These are phyloP conservation scores for Steinernema carpocapsae DNA, from an alignment of 2,888 invertebrate genomes.

Conservation along the genomic window DNA sequence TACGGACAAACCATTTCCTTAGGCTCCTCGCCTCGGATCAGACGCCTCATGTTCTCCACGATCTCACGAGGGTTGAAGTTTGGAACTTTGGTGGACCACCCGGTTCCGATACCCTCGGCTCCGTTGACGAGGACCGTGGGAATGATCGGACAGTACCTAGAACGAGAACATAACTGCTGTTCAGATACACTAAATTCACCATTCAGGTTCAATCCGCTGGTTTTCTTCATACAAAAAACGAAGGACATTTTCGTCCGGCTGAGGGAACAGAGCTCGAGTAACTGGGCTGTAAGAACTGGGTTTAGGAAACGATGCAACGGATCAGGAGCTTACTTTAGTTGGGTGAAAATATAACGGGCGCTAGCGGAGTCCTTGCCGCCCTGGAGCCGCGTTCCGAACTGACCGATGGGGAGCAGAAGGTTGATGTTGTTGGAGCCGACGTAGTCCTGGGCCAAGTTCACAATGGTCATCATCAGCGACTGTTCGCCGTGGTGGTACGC, in stretches of 20 bases:
- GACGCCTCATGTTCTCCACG: constrained; percentile 77
- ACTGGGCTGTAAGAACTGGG: constrained; percentile 75
- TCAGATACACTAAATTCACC: constrained; percentile 74
- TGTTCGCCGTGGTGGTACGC: constrained; percentile 97
- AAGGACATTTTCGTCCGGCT: constrained; percentile 85
- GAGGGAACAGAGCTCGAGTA: constrained; percentile 84
- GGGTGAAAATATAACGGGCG: constrained; percentile 96
- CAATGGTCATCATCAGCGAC: constrained; percentile 91
- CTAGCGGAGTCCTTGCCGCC: constrained; percentile 98
- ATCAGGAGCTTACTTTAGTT: constrained; percentile 72
- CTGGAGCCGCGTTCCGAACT: constrained; percentile 85
- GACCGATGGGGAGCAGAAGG: constrained; percentile 89
- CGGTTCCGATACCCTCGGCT: constrained; percentile 80
- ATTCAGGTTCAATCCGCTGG: constrained; percentile 88
- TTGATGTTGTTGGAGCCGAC: constrained; percentile 98
- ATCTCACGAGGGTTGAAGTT: constrained; percentile 93
- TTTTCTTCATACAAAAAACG: constrained; percentile 90
- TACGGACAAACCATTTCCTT: constrained; percentile 60
- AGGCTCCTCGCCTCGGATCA: constrained; percentile 84
- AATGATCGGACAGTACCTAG: constrained; percentile 80
- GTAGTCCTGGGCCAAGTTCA: constrained; percentile 95
- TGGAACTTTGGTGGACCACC: constrained; percentile 77
- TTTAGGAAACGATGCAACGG: background rate
- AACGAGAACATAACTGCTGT: background rate
- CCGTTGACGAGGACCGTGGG: constrained; percentile 97